phyloP scores from a whole-genome alignment of 2,888 invertebrate species.

The Meandrusa payeni region DNA sequence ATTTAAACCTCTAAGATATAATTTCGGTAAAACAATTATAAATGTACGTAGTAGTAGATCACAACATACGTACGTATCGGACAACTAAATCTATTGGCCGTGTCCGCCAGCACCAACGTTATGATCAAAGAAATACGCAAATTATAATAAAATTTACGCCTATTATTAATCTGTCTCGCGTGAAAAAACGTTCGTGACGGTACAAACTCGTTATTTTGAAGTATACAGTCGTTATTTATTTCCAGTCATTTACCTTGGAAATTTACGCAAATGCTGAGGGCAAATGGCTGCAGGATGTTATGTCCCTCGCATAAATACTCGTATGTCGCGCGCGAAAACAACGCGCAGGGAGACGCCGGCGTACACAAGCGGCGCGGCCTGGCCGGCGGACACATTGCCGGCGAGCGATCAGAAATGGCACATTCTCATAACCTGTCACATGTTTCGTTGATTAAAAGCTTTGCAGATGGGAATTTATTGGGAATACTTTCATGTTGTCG shows the following conservation, averaged over 20 bases:
- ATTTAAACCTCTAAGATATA: too few relatives aligned
- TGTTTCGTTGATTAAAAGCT: constrained; percentile 2
- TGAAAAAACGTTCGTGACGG: too few relatives aligned
- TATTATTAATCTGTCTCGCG: too few relatives aligned
- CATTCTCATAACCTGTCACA: constrained; percentile 5
- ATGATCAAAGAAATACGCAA: too few relatives aligned
- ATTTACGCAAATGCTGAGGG: constrained; percentile 19
- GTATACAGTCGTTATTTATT: constrained; percentile 22
- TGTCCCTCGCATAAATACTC: constrained; percentile 22
- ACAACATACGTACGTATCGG: background rate
- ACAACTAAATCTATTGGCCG: too few relatives aligned
- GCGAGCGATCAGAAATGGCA: constrained; percentile 6
- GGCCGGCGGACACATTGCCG: background rate
- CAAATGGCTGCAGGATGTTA: constrained; percentile 17
- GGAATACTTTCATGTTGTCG: background rate
- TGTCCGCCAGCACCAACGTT: too few relatives aligned
- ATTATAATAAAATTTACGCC: too few relatives aligned
- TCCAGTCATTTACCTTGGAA: constrained; percentile 24
- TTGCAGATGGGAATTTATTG: background rate
- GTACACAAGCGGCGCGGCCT: constrained; percentile 14
- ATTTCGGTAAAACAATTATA: too few relatives aligned
- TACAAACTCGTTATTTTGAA: constrained; percentile 6
- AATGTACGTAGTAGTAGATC: background rate
- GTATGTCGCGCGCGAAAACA: constrained; percentile 21
- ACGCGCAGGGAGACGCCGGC: constrained; percentile 21